Evolutionary conservation across 2,113 vertebrate species (phyloP).

Genomic region (Aplodontia rufa): DNA sequence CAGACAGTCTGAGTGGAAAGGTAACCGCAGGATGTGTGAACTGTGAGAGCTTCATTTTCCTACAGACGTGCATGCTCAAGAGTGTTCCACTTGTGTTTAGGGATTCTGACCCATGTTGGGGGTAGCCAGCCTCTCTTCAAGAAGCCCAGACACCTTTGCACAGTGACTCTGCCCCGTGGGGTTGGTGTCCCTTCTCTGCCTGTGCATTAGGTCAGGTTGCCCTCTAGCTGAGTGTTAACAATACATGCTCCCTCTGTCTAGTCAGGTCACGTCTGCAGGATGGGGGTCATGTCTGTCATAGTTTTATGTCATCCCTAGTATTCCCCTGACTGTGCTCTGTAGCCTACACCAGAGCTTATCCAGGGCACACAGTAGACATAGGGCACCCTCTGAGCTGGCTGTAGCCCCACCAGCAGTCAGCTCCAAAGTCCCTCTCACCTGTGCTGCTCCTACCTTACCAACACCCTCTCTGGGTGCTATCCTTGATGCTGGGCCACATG

Average conservation of each 20-base stretch:
- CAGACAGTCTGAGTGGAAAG: neutral
- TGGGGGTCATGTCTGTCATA: neutral
- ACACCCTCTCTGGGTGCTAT: too few species aligned
- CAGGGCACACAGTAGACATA: too few species aligned
- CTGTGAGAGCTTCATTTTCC: neutral
- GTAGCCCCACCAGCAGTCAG: neutral
- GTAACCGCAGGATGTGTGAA: neutral
- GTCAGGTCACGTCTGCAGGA: neutral
- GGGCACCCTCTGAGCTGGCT: neutral
- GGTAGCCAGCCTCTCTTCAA: neutral
- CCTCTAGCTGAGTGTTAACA: neutral
- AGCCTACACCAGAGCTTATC: neutral
- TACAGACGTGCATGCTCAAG: neutral
- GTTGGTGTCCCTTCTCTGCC: neutral
- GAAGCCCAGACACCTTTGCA: neutral
- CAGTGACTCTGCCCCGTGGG: neutral
- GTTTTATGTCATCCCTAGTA: neutral
- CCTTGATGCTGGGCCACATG: neutral
- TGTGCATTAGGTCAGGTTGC: neutral
- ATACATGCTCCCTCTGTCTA: neutral
- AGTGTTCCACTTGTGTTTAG: neutral
- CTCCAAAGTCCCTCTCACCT: neutral
- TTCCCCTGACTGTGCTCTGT: neutral
- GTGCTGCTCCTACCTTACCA: neutral
- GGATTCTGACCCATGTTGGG: neutral